A percentile compares a stretch with the other conserved stretches of the same genome.
These are phyloP conservation scores for Parambassis ranga DNA, from an alignment of 2,797 vertebrate genomes.

Conservation along the genomic window DNA sequence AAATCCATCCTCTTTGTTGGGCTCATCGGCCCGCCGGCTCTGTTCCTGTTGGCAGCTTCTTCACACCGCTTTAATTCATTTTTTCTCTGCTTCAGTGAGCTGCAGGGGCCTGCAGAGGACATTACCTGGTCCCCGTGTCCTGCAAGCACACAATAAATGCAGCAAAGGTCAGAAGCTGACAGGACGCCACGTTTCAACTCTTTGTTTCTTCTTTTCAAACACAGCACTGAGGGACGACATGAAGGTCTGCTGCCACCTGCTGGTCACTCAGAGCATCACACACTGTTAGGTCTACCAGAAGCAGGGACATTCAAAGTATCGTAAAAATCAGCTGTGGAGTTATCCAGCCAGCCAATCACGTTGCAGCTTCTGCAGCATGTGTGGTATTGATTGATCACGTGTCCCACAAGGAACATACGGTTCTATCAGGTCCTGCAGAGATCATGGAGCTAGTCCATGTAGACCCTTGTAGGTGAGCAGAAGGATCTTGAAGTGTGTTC, in stretches of 20 bases:
- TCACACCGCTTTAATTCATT: conserved; percentile 21
- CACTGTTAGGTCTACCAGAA: neutral
- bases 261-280: neutral
- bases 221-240: neutral
- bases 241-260: conserved; percentile 27
- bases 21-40: neutral
- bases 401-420: too few species aligned
- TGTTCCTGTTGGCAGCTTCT: conserved; percentile 2
- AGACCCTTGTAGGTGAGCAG: too few species aligned
- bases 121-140: neutral
- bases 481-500: too few species aligned
- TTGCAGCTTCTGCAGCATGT: too few species aligned
- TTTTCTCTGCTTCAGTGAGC: conserved; percentile 42
- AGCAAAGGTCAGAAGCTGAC: neutral
- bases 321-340: too few species aligned
- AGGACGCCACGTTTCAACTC: neutral
- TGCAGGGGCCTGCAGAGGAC: conserved; percentile 12
- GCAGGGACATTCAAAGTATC: too few species aligned
- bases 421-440: too few species aligned
- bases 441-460: too few species aligned
- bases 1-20: conserved; percentile 68
- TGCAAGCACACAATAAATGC: neutral
- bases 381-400: too few species aligned
- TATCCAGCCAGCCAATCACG: too few species aligned
- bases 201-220: neutral